phyloP scores from a whole-genome alignment of 1,140 invertebrate genomes.

The Latrodectus geometricus region DNA sequence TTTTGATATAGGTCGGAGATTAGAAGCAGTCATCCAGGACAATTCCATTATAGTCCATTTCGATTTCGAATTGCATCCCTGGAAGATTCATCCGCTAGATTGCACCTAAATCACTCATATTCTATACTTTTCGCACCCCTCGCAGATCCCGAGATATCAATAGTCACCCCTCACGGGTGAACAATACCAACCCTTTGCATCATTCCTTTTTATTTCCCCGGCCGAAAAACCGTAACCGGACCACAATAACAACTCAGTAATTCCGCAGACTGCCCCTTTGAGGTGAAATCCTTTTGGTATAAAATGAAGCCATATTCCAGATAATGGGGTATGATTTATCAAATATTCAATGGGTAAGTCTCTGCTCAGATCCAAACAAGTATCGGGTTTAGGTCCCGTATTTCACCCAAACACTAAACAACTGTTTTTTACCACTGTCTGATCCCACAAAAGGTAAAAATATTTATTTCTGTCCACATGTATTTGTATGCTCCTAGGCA shows the following conservation, averaged over 20 bases:
- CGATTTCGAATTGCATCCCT: neutral
- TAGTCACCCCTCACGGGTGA: neutral
- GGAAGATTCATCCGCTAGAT: neutral
- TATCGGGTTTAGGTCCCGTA: constrained; percentile 23
- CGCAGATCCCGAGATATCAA: neutral
- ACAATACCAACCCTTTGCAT: neutral
- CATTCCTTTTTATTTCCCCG: neutral
- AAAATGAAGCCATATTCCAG: neutral
- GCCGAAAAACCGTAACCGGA: constrained; percentile 14
- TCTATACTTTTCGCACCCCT: neutral
- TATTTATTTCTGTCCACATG: too few species aligned
- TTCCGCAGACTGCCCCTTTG: neutral
- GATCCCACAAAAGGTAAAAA: neutral
- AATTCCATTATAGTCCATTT: neutral
- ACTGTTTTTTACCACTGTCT: neutral
- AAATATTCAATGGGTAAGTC: constrained; percentile 6
- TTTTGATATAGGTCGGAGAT: neutral
- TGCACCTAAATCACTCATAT: neutral
- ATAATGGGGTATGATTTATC: constrained; percentile 20
- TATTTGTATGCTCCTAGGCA: neutral
- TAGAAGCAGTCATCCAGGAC: neutral
- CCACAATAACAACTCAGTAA: constrained; percentile 25
- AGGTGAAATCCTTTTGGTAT: too few species aligned
- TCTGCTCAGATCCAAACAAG: constrained; percentile 9
- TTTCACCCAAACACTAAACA: constrained; percentile 27